phyloP scores from a whole-genome alignment of 2,888 invertebrate species.

The Microplitis deprimator region DNA sequence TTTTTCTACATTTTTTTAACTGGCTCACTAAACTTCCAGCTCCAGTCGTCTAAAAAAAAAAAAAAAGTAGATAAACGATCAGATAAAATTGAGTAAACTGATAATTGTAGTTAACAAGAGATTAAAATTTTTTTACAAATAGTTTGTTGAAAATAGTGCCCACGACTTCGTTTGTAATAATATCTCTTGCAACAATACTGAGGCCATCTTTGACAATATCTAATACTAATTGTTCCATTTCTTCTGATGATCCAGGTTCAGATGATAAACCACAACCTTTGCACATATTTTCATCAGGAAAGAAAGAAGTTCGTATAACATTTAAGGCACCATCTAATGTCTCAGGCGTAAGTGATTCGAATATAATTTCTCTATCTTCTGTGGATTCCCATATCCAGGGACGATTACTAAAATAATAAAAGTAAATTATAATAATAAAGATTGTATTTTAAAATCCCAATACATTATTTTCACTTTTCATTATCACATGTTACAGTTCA shows the following conservation, averaged over 20 bases:
- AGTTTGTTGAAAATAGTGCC: constrained; percentile 80
- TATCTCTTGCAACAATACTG: constrained; percentile 77
- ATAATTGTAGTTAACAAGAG: neutral
- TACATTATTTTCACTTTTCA: no score
- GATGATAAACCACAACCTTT: constrained; percentile 75
- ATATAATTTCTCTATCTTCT: constrained; percentile 73
- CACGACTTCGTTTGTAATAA: constrained; percentile 74
- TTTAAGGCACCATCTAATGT: constrained; percentile 76
- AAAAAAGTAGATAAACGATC: neutral
- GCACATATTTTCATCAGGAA: constrained; percentile 76
- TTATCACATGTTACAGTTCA: no score
- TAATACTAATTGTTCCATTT: constrained; percentile 76
- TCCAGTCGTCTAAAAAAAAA: constrained; percentile 46
- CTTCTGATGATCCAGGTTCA: constrained; percentile 74
- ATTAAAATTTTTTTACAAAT: constrained; percentile 72
- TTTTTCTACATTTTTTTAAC: constrained; percentile 75
- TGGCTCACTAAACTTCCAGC: constrained; percentile 71
- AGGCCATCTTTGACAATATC: constrained; percentile 78
- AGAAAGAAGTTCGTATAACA: constrained; percentile 76
- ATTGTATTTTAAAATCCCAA: no score
- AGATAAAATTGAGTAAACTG: neutral
- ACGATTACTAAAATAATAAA: constrained; percentile 44
- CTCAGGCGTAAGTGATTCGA: constrained; percentile 74
- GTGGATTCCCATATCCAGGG: constrained; percentile 63
- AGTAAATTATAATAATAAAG: no score